Evolutionary conservation across 2,113 vertebrate species (phyloP).

Genomic region (Oreochromis niloticus): DNA sequence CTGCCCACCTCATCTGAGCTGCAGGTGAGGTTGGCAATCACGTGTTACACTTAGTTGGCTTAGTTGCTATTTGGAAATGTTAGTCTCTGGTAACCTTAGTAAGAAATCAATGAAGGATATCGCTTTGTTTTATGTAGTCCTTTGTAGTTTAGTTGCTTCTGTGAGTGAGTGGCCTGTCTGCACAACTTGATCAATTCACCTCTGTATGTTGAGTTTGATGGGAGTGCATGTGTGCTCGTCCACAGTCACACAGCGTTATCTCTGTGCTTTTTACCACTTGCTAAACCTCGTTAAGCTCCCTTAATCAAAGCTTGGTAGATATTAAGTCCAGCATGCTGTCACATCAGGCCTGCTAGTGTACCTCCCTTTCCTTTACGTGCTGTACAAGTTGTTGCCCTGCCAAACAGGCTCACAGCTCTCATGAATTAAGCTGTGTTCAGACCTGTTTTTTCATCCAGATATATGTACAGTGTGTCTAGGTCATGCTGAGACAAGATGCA

Average conservation of each 20-base stretch:
- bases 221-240: background rate
- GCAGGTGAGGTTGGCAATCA: background rate
- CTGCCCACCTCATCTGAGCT: background rate
- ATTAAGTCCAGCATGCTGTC: conserved; percentile 7
- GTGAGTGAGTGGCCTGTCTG: background rate
- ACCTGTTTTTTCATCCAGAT: background rate
- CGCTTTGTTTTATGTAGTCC: background rate
- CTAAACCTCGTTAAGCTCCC: conserved; percentile 54
- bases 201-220: background rate
- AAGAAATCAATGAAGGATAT: background rate
- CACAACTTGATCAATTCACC: background rate
- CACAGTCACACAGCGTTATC: background rate
- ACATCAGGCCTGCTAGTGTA: background rate
- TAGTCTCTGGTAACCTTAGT: background rate
- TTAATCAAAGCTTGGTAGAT: conserved; percentile 52
- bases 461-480: background rate
- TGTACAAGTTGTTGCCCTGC: background rate
- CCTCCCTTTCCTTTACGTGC: background rate
- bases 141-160: background rate
- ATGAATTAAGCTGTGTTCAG: background rate
- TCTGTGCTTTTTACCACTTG: background rate
- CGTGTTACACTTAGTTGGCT: background rate
- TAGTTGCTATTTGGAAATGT: background rate
- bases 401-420: background rate
- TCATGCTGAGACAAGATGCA: background rate